These are phyloP conservation scores for Girardinichthys multiradiatus DNA, from an alignment of 2,113 vertebrate genomes.

Conservation along the genomic window DNA sequence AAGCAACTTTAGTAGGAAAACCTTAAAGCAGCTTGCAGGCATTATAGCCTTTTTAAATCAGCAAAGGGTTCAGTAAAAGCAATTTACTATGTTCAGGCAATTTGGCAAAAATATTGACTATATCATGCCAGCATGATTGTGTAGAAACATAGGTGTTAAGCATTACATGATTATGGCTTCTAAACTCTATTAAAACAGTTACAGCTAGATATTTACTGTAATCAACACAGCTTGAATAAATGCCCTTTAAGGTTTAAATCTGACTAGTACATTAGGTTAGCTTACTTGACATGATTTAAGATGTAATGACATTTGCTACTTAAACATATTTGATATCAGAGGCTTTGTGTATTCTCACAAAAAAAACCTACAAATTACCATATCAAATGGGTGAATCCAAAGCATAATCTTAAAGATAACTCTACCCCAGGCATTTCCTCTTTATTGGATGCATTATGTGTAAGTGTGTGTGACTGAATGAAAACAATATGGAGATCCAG, in stretches of 20 bases:
- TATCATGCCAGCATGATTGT: too few species aligned
- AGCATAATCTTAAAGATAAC: neutral
- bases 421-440: conserved; percentile 2
- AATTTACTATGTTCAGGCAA: neutral
- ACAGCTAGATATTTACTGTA: conserved; percentile 7
- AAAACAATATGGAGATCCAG: conserved; percentile 32
- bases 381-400: conserved; percentile 1
- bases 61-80: too few species aligned
- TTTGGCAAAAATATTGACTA: too few species aligned
- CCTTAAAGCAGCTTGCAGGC: neutral
- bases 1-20: neutral
- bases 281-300: conserved; percentile 11
- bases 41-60: neutral
- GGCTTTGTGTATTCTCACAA: neutral
- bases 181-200: conserved; percentile 10
- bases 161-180: neutral
- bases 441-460: neutral
- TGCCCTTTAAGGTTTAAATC: conserved; percentile 8
- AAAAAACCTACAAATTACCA: neutral
- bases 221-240: conserved; percentile 43
- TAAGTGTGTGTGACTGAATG: conserved; percentile 27
- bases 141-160: neutral
- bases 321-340: neutral
- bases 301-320: neutral
- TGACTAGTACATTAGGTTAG: conserved; percentile 20